Conservation (phyloP, 1,140 invertebrate genomes). For the Ostrea denselamellosa region DNA sequence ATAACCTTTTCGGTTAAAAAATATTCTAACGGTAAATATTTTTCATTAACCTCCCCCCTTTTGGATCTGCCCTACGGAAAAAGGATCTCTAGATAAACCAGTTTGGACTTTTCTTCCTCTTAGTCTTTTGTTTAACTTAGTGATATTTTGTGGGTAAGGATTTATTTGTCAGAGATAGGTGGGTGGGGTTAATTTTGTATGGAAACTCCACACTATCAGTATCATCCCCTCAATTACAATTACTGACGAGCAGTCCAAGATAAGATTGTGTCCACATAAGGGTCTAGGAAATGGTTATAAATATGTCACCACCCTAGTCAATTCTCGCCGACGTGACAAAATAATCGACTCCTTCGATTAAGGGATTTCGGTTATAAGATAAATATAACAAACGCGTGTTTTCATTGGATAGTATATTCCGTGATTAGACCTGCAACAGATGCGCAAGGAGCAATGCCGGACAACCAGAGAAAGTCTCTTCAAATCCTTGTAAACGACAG, state of each 20-base stretch:
- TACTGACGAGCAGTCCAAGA: slow-evolving; percentile 3
- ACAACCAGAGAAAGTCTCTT: slow-evolving; percentile 26
- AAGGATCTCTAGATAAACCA: too few relatives aligned
- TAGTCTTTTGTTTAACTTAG: not conserved
- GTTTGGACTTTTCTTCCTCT: not conserved
- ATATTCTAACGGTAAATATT: too few relatives aligned
- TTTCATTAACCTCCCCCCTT: too few relatives aligned
- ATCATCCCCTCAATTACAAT: slow-evolving; percentile 21
- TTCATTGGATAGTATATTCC: slow-evolving; percentile 24
- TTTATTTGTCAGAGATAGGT: not conserved
- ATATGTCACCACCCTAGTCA: slow-evolving; percentile 5
- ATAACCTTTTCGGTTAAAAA: too few relatives aligned
- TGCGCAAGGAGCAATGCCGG: not conserved
- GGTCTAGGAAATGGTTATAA: slow-evolving; percentile 2
- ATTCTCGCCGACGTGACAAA: not conserved
- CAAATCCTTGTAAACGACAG: not conserved
- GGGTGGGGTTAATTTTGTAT: not conserved
- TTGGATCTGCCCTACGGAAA: too few relatives aligned
- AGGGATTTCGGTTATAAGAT: slow-evolving; percentile 28
- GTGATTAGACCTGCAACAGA: slow-evolving; percentile 18
- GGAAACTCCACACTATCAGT: not conserved
- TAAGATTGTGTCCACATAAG: not conserved
- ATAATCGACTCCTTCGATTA: slow-evolving; percentile 36
- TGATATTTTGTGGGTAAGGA: too few relatives aligned
- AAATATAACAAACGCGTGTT: slow-evolving; percentile 28